Base-by-base conservation (phyloP, 2,888 invertebrate species). In the Embidobia sp. region DNA sequence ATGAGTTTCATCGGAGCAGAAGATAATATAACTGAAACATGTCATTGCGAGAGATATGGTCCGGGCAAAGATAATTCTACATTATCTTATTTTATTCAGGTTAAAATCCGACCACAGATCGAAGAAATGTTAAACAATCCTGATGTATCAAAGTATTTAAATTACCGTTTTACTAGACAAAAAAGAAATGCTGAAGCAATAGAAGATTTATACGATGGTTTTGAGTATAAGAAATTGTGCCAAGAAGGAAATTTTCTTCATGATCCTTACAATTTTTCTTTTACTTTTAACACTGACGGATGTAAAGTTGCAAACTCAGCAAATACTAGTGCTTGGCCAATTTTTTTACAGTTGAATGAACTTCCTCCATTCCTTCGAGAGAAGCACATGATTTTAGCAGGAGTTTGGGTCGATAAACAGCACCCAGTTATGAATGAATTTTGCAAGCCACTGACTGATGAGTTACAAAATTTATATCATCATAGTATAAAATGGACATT, bases 131-230 rank as follows among this genome's bases (percentile, higher is more conserved):
- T 19, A 10, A 42, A 22, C 1, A n/a, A 42, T 42, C 19, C 19
- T 10, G 11, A 42, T 5, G 19, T 42, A n/a, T 3, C 1, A 22
- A 10, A 19, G 19, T 10, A 8, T 1, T 22, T 42, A 5, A 2
- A 11, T 19, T 42, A 42, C 8, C 42, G 42, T n/a, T 22, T 42
- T 11, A 22, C 6, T 5, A 3, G 42, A 10, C n/a, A 10, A 4
- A 29, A 46, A 29, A 46, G 3, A 2, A 46, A 55, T 44, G 2
- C 7, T 0, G 11, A 31, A 19, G 53, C 22, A 11, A 44, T 66
- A 3, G 42, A 66, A 16, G 66, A 66, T 40, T 31, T 66, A 1
- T 66, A 66, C 22, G 66, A 66, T 53, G 66, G 53, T 0, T 7
- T 33, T 5, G 19, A 10, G 13, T 66, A 66, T 31, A 16, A 26